Conservation (phyloP, 2,888 invertebrate species). For the Meliscaeva auricollis region DNA sequence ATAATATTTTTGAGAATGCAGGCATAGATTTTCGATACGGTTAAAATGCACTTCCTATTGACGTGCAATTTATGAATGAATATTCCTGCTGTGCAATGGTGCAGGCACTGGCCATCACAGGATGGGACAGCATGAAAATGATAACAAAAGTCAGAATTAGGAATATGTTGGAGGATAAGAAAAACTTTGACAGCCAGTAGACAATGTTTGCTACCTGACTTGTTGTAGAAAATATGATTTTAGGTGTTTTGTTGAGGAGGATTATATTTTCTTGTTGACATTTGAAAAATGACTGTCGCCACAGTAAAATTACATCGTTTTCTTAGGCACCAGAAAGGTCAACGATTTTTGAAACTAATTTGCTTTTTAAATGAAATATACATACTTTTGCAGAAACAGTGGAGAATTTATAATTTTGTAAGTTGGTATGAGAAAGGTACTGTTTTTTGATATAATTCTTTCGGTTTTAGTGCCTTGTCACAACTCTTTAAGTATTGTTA, state of each 20-base stretch:
- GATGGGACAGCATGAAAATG: constrained; percentile 44
- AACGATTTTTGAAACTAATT: background rate
- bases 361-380: too few relatives aligned
- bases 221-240: background rate
- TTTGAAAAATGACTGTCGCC: constrained; percentile 50
- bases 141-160: constrained; percentile 60
- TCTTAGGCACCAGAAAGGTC: background rate
- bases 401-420: too few relatives aligned
- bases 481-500: too few relatives aligned
- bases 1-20: constrained; percentile 31
- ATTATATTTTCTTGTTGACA: constrained; percentile 22
- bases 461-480: too few relatives aligned
- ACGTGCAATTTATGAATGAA: constrained; percentile 77
- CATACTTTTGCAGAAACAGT: too few relatives aligned
- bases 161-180: background rate
- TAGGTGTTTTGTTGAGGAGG: constrained; percentile 27
- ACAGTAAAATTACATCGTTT: background rate
- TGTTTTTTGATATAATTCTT: too few relatives aligned
- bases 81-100: constrained; percentile 77
- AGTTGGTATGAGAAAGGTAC: too few relatives aligned
- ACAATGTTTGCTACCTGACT: constrained; percentile 26
- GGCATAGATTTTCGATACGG: constrained; percentile 35
- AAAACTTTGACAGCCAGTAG: background rate
- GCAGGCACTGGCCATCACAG: constrained; percentile 22
- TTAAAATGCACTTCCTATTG: constrained; percentile 42